A percentile compares a stretch with the other conserved stretches of the same genome.
Conservation (phyloP, 2,888 invertebrate genomes). For the Pilophorus perplexus region DNA sequence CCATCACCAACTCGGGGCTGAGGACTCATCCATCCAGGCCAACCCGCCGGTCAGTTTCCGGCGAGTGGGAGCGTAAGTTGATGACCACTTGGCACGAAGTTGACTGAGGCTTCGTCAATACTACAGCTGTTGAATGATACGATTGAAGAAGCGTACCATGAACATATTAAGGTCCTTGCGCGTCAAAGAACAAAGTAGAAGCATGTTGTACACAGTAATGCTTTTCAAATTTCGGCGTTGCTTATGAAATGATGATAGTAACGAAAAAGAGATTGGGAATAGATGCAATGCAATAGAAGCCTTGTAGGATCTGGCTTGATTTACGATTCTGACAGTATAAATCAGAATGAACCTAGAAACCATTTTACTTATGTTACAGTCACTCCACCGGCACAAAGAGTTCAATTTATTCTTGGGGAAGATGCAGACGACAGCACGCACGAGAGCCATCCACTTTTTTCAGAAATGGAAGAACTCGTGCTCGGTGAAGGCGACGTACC, state of each 20-base stretch:
- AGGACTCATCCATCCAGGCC: slow-evolving; percentile 3
- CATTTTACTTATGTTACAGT: slow-evolving; percentile 58
- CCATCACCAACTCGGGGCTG: background rate
- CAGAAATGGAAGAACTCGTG: slow-evolving; percentile 95
- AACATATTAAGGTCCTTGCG: no score
- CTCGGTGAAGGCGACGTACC: slow-evolving; percentile 77
- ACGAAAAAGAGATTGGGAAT: background rate
- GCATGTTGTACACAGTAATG: no score
- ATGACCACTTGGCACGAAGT: no score
- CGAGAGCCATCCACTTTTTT: slow-evolving; percentile 90
- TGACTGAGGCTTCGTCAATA: no score
- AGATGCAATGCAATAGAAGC: background rate
- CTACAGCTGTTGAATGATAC: no score
- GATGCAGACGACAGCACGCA: slow-evolving; percentile 79
- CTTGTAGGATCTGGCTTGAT: background rate
- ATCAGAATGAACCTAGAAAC: slow-evolving; percentile 9
- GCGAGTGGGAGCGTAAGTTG: slow-evolving; percentile 8
- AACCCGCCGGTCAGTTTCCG: background rate
- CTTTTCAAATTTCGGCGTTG: no score
- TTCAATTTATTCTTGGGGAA: slow-evolving; percentile 95
- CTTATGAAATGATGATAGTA: no score
- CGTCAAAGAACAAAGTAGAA: no score
- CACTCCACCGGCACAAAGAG: slow-evolving; percentile 91
- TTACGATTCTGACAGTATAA: background rate
- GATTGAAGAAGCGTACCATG: no score